Conservation (phyloP, 1,140 invertebrate species). For the Leptopilina boulardi region DNA sequence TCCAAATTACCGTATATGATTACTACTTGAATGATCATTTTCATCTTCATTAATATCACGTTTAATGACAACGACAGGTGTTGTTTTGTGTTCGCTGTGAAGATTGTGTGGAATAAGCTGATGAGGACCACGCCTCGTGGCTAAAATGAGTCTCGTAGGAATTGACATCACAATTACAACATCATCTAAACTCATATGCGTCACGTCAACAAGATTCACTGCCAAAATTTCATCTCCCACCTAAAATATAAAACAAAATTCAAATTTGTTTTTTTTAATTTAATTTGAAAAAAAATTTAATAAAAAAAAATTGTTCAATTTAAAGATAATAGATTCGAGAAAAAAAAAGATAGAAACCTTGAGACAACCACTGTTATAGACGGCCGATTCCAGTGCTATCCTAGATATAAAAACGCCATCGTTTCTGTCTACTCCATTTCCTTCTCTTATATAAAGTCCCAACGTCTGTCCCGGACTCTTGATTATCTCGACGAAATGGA, state of each 20-base stretch:
- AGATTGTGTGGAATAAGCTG: constrained; percentile 70
- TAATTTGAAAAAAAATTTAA: no score
- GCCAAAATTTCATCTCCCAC: constrained; percentile 99
- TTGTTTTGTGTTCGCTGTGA: constrained; percentile 87
- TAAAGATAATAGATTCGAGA: background rate
- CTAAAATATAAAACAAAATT: constrained; percentile 65
- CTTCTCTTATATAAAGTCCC: constrained; percentile 98
- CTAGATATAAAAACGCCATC: constrained; percentile 99
- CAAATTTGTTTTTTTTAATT: no score
- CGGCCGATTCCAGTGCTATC: constrained; percentile 97
- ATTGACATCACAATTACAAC: constrained; percentile 99
- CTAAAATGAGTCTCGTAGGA: constrained; percentile 94
- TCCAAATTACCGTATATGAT: constrained; percentile 75
- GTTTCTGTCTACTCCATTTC: constrained; percentile 93
- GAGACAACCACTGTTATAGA: constrained; percentile 96
- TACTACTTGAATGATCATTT: constrained; percentile 73
- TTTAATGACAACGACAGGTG: constrained; percentile 95
- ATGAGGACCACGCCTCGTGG: constrained; percentile 87
- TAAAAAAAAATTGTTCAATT: background rate
- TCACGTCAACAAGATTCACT: constrained; percentile 98
- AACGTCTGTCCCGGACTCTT: constrained; percentile 99
- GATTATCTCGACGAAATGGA: constrained; percentile 98
- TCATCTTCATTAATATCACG: constrained; percentile 92
- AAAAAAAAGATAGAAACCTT: constrained; percentile 75
- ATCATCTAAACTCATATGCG: constrained; percentile 98